Evolutionary conservation across 2,888 invertebrate species (phyloP).

Genomic region (Parnassius mnemosyne): DNA sequence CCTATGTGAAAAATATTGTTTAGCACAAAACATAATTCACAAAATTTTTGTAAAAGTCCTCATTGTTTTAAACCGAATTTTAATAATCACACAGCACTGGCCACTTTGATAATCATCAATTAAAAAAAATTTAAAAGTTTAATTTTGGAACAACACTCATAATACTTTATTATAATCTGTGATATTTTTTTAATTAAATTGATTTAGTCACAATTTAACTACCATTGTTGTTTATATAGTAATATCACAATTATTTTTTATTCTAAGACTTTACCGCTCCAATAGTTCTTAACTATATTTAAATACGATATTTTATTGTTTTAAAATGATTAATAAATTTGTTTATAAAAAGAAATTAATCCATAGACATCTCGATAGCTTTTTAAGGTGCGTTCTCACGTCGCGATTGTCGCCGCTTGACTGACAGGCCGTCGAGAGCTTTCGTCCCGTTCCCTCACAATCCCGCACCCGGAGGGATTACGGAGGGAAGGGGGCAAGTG

Average conservation of each 20-base stretch:
- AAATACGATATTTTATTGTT: too few species aligned
- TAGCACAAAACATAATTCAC: conserved; percentile 47
- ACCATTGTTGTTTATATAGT: background rate
- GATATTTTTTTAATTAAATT: background rate
- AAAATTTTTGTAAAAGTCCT: conserved; percentile 29
- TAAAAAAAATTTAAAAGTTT: background rate
- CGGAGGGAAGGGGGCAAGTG: conserved; percentile 44
- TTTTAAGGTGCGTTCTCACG: conserved; percentile 44
- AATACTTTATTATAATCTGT: background rate
- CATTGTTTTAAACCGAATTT: conserved; percentile 14
- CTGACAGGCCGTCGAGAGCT: conserved; percentile 44
- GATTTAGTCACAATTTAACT: background rate
- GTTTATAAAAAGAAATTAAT: conserved; percentile 8
- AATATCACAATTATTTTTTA: background rate
- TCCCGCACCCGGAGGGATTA: conserved; percentile 53
- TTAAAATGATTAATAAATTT: too few species aligned
- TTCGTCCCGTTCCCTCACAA: conserved; percentile 43
- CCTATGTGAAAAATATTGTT: conserved; percentile 31
- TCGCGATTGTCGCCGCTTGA: conserved; percentile 52
- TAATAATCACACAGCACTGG: conserved; percentile 9
- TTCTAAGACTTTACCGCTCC: background rate
- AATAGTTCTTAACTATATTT: too few species aligned
- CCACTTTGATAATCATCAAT: background rate
- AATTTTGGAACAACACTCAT: conserved; percentile 4
- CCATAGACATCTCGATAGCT: conserved; percentile 22